Conservation (phyloP, 2,888 invertebrate species). For the Drosophila lutescens region DNA sequence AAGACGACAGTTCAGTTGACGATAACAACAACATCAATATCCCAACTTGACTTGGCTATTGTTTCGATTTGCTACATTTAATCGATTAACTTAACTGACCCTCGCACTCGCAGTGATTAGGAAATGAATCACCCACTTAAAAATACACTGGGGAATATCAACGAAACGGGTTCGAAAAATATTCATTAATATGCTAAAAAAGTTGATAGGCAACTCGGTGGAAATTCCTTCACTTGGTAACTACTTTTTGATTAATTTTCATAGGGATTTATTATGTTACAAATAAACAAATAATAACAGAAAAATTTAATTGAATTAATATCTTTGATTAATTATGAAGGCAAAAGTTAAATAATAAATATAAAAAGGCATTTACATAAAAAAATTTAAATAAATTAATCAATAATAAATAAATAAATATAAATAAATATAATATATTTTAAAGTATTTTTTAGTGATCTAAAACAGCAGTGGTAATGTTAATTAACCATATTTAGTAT, state of each 20-base stretch:
- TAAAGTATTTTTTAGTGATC: no score
- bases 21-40: constrained; percentile 17
- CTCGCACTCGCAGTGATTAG: neutral
- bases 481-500: no score
- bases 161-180: neutral
- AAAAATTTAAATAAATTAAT: no score
- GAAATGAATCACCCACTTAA: constrained; percentile 7
- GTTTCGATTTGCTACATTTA: constrained; percentile 12
- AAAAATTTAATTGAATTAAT: no score
- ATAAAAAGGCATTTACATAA: no score
- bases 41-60: constrained; percentile 4
- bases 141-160: neutral
- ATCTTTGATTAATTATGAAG: no score
- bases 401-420: no score
- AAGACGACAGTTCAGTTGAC: neutral
- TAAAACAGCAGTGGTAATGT: no score
- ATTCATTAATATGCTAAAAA: neutral
- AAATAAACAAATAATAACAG: no score
- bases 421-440: no score
- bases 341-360: no score
- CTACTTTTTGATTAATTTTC: neutral
- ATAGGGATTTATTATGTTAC: neutral
- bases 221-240: neutral
- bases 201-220: neutral
- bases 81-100: constrained; percentile 7